Evolutionary conservation across 2,797 vertebrate genomes (phyloP).

Genomic region (Furcifer pardalis): DNA sequence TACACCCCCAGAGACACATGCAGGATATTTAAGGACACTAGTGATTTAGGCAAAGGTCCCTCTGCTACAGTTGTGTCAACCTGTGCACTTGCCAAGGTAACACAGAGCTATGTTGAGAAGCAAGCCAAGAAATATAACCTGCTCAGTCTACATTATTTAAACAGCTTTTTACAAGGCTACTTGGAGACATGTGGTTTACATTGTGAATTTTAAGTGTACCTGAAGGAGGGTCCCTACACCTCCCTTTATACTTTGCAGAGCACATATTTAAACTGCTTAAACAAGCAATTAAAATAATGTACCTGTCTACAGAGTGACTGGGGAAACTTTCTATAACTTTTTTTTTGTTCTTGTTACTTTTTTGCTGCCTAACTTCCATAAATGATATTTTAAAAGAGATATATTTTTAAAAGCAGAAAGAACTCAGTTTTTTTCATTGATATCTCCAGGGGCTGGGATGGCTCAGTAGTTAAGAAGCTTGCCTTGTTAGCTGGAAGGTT

Average conservation of each 20-base stretch:
- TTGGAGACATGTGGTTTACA: neutral
- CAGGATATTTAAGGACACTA: neutral
- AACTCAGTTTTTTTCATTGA: neutral
- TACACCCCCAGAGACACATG: too few species aligned
- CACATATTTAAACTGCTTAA: neutral
- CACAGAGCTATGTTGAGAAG: neutral
- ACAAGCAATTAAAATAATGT: neutral
- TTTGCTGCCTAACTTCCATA: neutral
- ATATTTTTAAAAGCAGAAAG: neutral
- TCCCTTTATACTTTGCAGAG: neutral
- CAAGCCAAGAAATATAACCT: neutral
- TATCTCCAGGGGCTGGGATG: too few species aligned
- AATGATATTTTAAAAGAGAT: neutral
- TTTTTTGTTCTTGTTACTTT: neutral
- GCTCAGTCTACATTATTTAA: neutral
- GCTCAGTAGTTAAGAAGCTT: too few species aligned
- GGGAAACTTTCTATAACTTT: neutral
- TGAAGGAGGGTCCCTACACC: neutral
- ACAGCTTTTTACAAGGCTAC: conserved; percentile 11
- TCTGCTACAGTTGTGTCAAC: neutral
- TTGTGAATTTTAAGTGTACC: neutral
- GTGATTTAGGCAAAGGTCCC: neutral
- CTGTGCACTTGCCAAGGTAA: neutral
- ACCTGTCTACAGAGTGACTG: neutral
- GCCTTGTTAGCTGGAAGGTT: too few species aligned